Evolutionary conservation across 2,797 vertebrate species (phyloP), one percentile per base, ranked within the genome.

Genomic region (Sphenodon punctatus): DNA sequence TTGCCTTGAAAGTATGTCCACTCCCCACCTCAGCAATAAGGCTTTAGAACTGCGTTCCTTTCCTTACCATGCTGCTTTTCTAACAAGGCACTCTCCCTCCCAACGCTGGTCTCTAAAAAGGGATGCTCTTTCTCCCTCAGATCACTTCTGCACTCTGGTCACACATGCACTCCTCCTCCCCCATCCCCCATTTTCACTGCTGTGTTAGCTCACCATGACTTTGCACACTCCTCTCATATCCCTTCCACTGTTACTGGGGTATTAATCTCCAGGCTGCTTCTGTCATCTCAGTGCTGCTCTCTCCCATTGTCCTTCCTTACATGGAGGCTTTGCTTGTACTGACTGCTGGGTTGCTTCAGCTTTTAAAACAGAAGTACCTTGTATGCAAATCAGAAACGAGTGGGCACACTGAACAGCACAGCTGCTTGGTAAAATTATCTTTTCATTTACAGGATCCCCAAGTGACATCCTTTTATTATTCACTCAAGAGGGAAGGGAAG

Each of bases 21-120:
- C 67, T 85, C 72, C 76, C 48, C 80, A 67, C 77, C 56, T 58
- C 79, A 80, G 81, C 71, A 45, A 85, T 84, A 73, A 72, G 89
- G 32, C 75, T 42, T 19, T 27, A 67, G 72, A 55, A 73, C 63
- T 73, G 10, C 5, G 74, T 14, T 82, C 60, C 45, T 83, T 46
- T 85, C 61, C 75, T 75, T 84, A 75, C 49, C n/a, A 25, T 38
- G 43, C 49, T n/a, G 16, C 4, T 23, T 11, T 43, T 27, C 30
- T 45, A 32, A 63, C 27, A 34, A 3, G 12, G 55, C 42, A 71
- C 11, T 51, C 22, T 41, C 71, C 61, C 45, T 34, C 32, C 63
- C 72, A 75, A 68, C 11, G 49, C 70, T 30, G 22, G 71, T 85
- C 74, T 71, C n/a, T 27, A 74, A 60, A 20, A 75, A 53, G 59